These are phyloP conservation scores for Actinia equina DNA, from an alignment of 64 coral and sea anemone species.

Conservation along the genomic window DNA sequence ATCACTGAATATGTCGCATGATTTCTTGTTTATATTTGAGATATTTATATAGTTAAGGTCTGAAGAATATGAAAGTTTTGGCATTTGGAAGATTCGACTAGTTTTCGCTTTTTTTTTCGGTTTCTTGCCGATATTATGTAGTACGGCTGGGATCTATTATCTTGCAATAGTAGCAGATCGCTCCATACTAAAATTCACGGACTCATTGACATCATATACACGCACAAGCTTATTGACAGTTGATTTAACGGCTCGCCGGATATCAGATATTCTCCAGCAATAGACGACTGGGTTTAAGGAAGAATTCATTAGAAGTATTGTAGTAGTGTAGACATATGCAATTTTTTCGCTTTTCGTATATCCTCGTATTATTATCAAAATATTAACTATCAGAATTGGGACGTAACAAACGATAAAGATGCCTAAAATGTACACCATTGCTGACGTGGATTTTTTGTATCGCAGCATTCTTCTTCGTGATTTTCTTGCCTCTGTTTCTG, in stretches of 20 bases:
- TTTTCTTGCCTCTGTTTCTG: not conserved
- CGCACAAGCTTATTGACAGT: not conserved
- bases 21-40: too few relatives aligned
- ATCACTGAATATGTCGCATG: too few relatives aligned
- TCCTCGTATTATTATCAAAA: not conserved
- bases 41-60: too few relatives aligned
- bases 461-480: not conserved
- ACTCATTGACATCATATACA: not conserved
- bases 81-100: too few relatives aligned
- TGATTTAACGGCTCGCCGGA: constrained; percentile 34
- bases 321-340: constrained; percentile 22
- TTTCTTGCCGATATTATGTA: not conserved
- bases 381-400: constrained; percentile 26
- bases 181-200: not conserved
- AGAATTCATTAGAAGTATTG: constrained; percentile 44
- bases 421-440: constrained; percentile 39
- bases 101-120: too few relatives aligned
- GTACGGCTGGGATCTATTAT: not conserved
- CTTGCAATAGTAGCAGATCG: not conserved
- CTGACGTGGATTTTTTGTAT: constrained; percentile 38
- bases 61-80: too few relatives aligned
- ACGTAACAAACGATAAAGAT: constrained; percentile 48
- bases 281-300: constrained; percentile 47
- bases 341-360: constrained; percentile 23
- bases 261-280: constrained; percentile 42